Conservation (phyloP, 2,797 vertebrate species). For the Cirrhinus mrigala region DNA sequence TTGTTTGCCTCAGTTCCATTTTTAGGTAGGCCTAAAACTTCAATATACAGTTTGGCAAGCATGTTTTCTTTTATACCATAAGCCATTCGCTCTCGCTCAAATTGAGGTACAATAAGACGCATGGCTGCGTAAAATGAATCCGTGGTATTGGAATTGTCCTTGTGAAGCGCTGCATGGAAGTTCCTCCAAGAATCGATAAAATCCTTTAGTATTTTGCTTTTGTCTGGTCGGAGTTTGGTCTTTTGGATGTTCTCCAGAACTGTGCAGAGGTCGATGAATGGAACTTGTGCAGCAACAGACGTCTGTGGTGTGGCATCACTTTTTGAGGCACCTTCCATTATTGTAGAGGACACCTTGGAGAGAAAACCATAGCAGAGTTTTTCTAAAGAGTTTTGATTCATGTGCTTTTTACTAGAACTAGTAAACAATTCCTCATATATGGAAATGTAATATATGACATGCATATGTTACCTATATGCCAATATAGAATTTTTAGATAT, state of each 20-base stretch:
- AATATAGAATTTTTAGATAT: not conserved
- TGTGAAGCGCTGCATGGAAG: conserved; percentile 91
- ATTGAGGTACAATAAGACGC: conserved; percentile 91
- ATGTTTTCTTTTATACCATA: conserved; percentile 98
- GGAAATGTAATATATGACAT: not conserved
- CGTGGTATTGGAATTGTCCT: conserved; percentile 79
- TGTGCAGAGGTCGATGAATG: conserved; percentile 89
- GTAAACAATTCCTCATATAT: not conserved
- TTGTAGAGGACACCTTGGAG: not conserved
- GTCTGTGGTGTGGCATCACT: conserved; percentile 58
- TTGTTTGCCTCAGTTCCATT: conserved; percentile 91
- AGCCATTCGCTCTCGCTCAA: conserved; percentile 94
- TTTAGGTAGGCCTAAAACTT: conserved; percentile 89
- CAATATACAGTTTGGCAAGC: conserved; percentile 96
- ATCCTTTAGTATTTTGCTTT: conserved; percentile 84
- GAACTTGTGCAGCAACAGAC: conserved; percentile 88
- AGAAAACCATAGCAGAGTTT: not conserved
- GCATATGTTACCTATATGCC: not conserved
- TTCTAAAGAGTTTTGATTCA: not conserved
- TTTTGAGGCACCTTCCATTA: conserved; percentile 74
- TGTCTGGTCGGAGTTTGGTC: conserved; percentile 87
- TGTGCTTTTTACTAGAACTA: not conserved
- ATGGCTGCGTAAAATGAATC: conserved; percentile 97
- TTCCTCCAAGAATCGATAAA: conserved; percentile 94
- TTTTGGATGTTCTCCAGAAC: conserved; percentile 92